Evolutionary conservation across 1,140 invertebrate species (phyloP).

Genomic region (Trissolcus basalis): DNA sequence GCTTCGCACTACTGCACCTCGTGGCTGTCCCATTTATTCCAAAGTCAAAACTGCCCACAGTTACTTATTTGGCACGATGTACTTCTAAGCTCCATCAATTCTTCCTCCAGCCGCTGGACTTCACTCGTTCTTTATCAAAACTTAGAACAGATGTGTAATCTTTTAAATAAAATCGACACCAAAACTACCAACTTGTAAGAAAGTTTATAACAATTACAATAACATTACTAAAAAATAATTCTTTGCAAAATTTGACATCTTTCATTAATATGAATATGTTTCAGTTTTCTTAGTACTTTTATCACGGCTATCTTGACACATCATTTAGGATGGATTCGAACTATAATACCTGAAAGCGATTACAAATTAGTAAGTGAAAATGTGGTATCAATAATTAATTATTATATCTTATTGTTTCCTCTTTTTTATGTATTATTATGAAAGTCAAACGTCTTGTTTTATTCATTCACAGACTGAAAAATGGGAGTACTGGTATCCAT

Average conservation of each 20-base stretch:
- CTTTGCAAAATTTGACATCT: no score
- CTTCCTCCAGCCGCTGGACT: conserved; percentile 52
- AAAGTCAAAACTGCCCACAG: conserved; percentile 46
- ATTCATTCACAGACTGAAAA: conserved; percentile 71
- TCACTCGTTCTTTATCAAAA: conserved; percentile 58
- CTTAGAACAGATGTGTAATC: conserved; percentile 70
- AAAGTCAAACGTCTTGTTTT: no score
- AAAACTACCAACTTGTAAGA: conserved; percentile 74
- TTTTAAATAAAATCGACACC: conserved; percentile 69
- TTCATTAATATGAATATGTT: no score
- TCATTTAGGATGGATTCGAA: conserved; percentile 93
- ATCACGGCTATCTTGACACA: conserved; percentile 91
- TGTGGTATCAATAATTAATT: no score
- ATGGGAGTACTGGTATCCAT: conserved; percentile 74
- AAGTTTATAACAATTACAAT: conserved; percentile 11
- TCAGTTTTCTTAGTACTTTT: conserved; percentile 92
- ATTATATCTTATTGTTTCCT: no score
- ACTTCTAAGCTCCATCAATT: conserved; percentile 63
- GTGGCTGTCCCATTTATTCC: conserved; percentile 65
- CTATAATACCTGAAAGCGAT: conserved; percentile 76
- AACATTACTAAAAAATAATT: no score
- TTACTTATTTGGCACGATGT: conserved; percentile 73
- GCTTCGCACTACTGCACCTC: conserved; percentile 62
- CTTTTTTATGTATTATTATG: no score
- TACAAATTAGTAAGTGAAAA: conserved; percentile 65